Evolutionary conservation across 2,113 vertebrate species (phyloP).

Genomic region (Ia io): DNA sequence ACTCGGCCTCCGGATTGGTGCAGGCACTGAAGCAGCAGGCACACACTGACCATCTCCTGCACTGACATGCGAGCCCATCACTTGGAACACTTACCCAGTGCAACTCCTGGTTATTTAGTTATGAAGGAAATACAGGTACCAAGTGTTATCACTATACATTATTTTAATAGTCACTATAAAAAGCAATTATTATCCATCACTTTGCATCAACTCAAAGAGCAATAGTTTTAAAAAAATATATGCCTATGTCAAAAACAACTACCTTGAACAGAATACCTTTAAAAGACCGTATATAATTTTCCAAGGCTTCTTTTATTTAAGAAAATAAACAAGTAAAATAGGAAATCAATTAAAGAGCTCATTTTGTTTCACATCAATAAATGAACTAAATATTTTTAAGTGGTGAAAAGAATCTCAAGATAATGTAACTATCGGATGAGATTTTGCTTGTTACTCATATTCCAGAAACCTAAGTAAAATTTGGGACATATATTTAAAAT

Average conservation of each 20-base stretch:
- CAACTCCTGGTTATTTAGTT: not conserved
- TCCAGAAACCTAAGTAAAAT: constrained; percentile 31
- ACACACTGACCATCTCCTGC: not conserved
- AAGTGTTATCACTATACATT: not conserved
- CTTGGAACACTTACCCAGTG: constrained; percentile 8
- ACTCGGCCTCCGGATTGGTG: not conserved
- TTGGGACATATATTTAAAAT: constrained; percentile 35
- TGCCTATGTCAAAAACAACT: not conserved
- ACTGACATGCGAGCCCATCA: not conserved
- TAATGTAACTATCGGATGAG: constrained; percentile 18
- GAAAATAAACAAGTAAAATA: constrained; percentile 48
- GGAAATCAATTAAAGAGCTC: constrained; percentile 39
- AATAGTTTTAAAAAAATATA: not conserved
- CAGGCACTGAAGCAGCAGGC: not conserved
- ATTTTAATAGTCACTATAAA: constrained; percentile 10
- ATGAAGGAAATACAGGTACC: not conserved
- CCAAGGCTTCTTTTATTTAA: constrained; percentile 11
- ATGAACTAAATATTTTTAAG: not conserved
- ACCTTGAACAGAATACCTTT: not conserved
- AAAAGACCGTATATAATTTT: constrained; percentile 30
- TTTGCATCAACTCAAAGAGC: not conserved
- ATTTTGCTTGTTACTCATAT: constrained; percentile 42
- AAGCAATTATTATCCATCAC: not conserved
- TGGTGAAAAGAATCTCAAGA: not conserved
- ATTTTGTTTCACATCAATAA: constrained; percentile 30